Evolutionary conservation across 2,797 vertebrate species (phyloP), one percentile per base, ranked within the genome.

Genomic region (Rhinogobio ventralis): DNA sequence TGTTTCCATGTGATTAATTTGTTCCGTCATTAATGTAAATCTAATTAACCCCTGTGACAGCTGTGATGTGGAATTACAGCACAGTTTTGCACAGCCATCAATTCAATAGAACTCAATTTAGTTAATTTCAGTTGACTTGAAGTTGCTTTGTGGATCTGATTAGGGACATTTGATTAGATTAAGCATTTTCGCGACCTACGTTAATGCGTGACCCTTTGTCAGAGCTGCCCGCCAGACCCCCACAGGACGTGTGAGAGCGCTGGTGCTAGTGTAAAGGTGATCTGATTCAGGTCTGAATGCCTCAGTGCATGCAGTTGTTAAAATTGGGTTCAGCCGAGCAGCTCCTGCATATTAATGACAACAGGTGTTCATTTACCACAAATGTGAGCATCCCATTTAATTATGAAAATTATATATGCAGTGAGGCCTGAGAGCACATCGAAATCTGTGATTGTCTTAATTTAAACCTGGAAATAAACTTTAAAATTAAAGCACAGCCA

Each of bases 61-160:
- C 28, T 7, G n/a, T 25, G 55, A 46, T 68, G 36, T 71, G 75
- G 75, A 45, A 78, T 45, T 78, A 78, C n/a, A 62, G 75, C 39
- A 28, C 73, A 14, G 62, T 55, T 57, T 79, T 57, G 20, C 42
- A 36, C 10, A 79, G 42, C 19, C 42, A 66, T 79, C 62, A 49
- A n/a, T 46, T 46, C 57, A 46, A 5, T 14, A 64, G 2, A 81
- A 19, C 76, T 49, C 51, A 69, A 66, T 71, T 88, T 33, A 57
- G 25, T 79, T 81, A 0, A 9, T 66, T 85, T 46, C 46, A 83
- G 76, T 71, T 85, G 25, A 9, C 30, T 83, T 71, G 17, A 81
- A 81, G 49, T 85, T 36, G 15, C 60, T 14, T 39, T 10, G 33
- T 76, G 79, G 49, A 77, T 87, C 60, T 87, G 86, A 87, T 88